Base-by-base conservation (phyloP, 2,113 vertebrate genomes). In the Lophochroa leadbeateri region DNA sequence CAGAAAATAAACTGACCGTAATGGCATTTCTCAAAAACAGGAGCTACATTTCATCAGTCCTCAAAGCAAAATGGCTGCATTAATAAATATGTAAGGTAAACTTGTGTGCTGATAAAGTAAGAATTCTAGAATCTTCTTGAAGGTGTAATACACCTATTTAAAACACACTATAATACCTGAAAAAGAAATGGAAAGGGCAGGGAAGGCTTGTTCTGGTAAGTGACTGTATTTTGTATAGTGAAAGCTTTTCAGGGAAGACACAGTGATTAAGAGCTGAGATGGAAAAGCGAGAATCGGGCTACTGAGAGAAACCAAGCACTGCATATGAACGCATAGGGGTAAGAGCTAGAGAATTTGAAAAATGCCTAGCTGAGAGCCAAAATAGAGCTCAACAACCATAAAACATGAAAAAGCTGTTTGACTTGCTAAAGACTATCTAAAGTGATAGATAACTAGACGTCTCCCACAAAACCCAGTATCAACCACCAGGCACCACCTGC, bases 401-500 rank as follows among this genome's bases (percentile, higher is more conserved):
- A 95, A 94, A 86, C 72, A 97, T 93, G 77, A 69, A 71, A 87
- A 94, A 94, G 67, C 76, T 90, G 82, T 39, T 85, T 93, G 79
- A 92, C 87, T 94, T 93, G 46, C 69, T 83, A 13, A 96, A 93
- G 90, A 95, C 85, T 78, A 55, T 46, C 41, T 91, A 78, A 85
- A 68, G 9, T 92, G 75, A 94, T 96, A 89, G 88, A 82, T 94
- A 94, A 76, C 69, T 79, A 75, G 72, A 44, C 7, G 1, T 92
- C 68, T 88, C 76, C 67, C 81, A 68, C 88, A 89, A 94, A 96
- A 92, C 11, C 11, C 72, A 4, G 28, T 78, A 91, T 89, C 79
- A 82, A 53, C 88, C 82, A 96, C 92, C 95, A 95, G 95, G 94
- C 80, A 87, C 96, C 95, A 96, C 83, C 93, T 96, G 94, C 94